Evolutionary conservation across 2,113 vertebrate species (phyloP).

Genomic region (Seriola aureovittata): DNA sequence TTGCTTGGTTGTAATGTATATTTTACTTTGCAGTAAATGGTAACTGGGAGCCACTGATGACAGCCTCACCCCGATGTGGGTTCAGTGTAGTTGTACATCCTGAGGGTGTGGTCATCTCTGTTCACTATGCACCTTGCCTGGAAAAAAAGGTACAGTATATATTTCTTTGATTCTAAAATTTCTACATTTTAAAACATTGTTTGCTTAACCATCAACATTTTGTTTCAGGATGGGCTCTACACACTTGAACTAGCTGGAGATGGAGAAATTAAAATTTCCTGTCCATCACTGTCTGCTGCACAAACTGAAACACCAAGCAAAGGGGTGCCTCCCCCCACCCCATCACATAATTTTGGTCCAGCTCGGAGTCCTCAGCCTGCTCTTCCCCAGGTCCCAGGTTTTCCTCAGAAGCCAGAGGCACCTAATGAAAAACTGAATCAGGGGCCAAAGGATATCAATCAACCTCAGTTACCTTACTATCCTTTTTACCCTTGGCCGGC

Average conservation of each 20-base stretch:
- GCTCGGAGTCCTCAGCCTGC: neutral
- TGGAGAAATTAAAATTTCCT: constrained; percentile 65
- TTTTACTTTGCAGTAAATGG: constrained; percentile 63
- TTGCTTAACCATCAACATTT: neutral
- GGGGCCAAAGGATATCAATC: neutral
- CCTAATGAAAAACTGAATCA: neutral
- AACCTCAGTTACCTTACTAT: neutral
- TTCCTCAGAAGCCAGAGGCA: neutral
- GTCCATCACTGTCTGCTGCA: constrained; percentile 58
- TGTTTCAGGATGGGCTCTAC: constrained; percentile 78
- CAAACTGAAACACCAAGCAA: neutral
- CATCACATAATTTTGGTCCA: neutral
- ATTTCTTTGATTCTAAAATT: neutral
- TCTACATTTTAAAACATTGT: neutral
- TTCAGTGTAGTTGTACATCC: constrained; percentile 74
- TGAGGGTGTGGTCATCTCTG: constrained; percentile 72
- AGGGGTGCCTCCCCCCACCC: neutral
- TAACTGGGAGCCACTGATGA: constrained; percentile 74
- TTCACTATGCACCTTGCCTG: constrained; percentile 76
- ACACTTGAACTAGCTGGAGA: constrained; percentile 67
- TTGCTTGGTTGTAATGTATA: neutral
- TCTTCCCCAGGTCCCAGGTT: neutral
- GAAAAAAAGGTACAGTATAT: constrained; percentile 56
- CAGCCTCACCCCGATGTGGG: constrained; percentile 68
- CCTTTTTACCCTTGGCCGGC: neutral